Evolutionary conservation across 2,113 vertebrate genomes (phyloP), one percentile per base, ranked within the genome.

Genomic region (Dicerorhinus sumatrensis): DNA sequence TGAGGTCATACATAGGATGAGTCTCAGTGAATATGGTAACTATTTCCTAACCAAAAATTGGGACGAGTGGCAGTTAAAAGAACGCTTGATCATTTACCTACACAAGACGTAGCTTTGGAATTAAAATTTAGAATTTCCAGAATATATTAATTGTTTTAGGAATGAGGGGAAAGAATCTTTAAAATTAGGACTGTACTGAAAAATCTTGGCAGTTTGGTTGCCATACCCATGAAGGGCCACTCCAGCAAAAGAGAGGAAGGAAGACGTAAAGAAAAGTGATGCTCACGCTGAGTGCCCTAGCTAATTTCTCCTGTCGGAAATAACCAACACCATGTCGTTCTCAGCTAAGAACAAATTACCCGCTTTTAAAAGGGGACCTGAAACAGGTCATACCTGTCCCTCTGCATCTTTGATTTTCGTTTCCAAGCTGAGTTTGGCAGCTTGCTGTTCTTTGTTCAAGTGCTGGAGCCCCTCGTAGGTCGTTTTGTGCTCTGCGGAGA

Each of bases 331-430:
- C 67, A 14, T 1, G 27, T 51, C 62, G 51, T 69, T 75, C 83
- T 91, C 36, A 73, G 75, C 89, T 10, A 39, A 75, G 65, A 91
- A 89, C 67, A 96, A 91, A 39, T 75, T 81, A 93, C 63, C 60
- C 8, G n/a, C 60, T 73, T 48, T 60, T 54, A 39, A 3, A 75
- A 31, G 46, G 90, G 83, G 16, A 1, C 65, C 65, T 72, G 96
- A 67, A 91, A 48, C 51, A 87, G 36, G 91, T 21, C 95, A 11
- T 98, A 99, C 99, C 99, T 99, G 99, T 89, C 99, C 98, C 97
- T 99, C 99, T 88, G 99, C 98, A 7, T 99, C 99, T 91, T 99
- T 99, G 98, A 99, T 98, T 98, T 99, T 99, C 3, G 99, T 99
- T 98, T 99, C 99, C 98, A 99, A 89, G 97, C 99, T 98, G 65